Evolutionary conservation across 2,888 invertebrate genomes (phyloP), one percentile per base, ranked within the genome.

Genomic region (Nemapogon koenigi): DNA sequence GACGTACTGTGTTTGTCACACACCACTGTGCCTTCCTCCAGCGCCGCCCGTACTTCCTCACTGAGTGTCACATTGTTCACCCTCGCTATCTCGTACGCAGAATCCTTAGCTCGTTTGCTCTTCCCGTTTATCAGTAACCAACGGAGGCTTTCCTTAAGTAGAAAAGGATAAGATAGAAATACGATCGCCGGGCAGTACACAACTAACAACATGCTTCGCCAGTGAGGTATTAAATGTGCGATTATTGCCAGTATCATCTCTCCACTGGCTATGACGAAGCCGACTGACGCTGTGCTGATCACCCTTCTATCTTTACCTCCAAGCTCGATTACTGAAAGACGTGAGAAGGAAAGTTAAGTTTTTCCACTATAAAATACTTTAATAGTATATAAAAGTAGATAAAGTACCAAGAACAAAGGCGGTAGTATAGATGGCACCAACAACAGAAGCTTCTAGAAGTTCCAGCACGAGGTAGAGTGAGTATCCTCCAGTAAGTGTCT

Each of bases 401-500:
- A 39, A 56, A 68, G 55, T 43, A 73, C 73, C 57, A 0, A 75
- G 55, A 25, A 76, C 66, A 42, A 72, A 75, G 2, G 62, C 67
- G 0, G 73, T 65, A 42, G 61, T 67, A 49, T 75, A 76, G 19
- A 71, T 59, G 1, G 75, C 75, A 1, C 63, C 65, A 4, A 64
- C 71, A 2, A 70, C 53, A 4, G 57, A 53, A 3, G 75, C 60
- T 2, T 75, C 75, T 1, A 70, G 16, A 43, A 70, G 62, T 52
- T 76, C 75, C 16, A 76, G 49, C 7, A 46, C 41, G 8, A 75
- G 29, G 49, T 71, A 75, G 41, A 62, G 55, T 16, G 46, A 16
- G 51, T 73, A 76, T 2, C 51, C 47, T 0, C 19, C 17, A 59
- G 38, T 35, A 1, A 72, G 50, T 2, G 62, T 56, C 46, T 75